A percentile compares a stretch with the other conserved stretches of the same genome.
phyloP scores from a whole-genome alignment of 2,113 vertebrate genomes.

The Cynopterus brachyotis region DNA sequence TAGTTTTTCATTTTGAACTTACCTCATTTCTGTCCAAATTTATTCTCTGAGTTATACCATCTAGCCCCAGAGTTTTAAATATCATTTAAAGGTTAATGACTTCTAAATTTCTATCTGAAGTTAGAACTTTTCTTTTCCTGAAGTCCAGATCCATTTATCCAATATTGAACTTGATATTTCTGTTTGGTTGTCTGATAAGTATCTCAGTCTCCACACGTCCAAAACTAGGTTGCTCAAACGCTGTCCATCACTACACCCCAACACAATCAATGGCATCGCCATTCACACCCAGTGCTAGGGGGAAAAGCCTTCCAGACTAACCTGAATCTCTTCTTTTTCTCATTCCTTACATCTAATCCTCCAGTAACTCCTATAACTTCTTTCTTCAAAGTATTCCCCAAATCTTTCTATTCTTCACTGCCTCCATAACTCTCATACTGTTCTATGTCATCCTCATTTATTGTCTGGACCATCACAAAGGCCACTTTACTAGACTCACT shows the following conservation, averaged over 20 bases:
- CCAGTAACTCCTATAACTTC: neutral
- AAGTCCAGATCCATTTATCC: too few relatives aligned
- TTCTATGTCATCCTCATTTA: neutral
- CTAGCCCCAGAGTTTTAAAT: neutral
- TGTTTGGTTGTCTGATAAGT: neutral
- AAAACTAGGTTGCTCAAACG: neutral
- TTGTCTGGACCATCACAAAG: neutral
- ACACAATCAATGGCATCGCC: neutral
- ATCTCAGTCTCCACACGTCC: neutral
- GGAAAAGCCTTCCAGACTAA: neutral
- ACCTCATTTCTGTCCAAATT: neutral
- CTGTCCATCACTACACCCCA: neutral
- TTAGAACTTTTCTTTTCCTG: neutral
- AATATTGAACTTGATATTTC: neutral
- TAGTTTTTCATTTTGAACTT: neutral
- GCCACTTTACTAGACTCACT: neutral
- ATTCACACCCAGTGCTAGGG: neutral
- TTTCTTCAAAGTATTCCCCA: neutral
- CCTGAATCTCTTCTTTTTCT: neutral
- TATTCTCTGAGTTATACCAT: neutral
- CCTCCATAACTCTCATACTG: neutral
- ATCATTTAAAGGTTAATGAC: neutral
- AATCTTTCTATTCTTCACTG: neutral
- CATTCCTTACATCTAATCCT: neutral
- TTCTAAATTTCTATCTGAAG: neutral